A percentile compares a stretch with the other conserved stretches of the same genome.
Evolutionary conservation across 1,140 invertebrate genomes (phyloP).

Genomic region (Phymastichus coffea): DNA sequence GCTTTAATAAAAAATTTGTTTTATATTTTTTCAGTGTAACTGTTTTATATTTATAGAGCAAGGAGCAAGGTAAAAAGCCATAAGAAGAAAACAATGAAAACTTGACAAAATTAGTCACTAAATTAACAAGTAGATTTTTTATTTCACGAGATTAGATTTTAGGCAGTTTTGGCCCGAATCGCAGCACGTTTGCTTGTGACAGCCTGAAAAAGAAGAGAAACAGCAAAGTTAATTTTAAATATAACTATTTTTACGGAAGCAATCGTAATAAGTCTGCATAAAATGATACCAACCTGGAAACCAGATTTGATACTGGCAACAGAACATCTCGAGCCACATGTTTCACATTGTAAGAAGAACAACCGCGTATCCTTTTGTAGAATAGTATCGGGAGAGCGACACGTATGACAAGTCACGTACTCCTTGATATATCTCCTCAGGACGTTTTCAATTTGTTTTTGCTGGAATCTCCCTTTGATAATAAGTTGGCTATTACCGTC

Average conservation of each 20-base stretch:
- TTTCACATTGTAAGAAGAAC: constrained; percentile 99
- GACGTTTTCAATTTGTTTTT: constrained; percentile 99
- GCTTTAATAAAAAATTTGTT: no score
- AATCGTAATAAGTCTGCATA: background rate
- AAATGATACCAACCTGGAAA: constrained; percentile 77
- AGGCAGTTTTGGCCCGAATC: constrained; percentile 93
- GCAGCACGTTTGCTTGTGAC: constrained; percentile 97
- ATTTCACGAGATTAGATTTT: no score
- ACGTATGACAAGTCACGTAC: constrained; percentile 99
- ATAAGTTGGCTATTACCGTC: constrained; percentile 97
- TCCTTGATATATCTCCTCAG: constrained; percentile 97
- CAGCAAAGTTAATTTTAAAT: background rate
- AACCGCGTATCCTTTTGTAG: constrained; percentile 98
- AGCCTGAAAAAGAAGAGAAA: constrained; percentile 62
- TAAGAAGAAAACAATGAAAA: no score
- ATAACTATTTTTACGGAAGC: background rate
- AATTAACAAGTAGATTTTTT: no score
- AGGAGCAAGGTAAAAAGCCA: no score
- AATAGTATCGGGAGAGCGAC: constrained; percentile 96
- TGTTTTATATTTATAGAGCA: no score
- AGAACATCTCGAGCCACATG: constrained; percentile 97
- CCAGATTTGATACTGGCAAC: constrained; percentile 99
- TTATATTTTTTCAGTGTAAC: no score
- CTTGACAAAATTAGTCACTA: no score
- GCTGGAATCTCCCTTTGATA: constrained; percentile 98